Percentiles rank a stretch among this genome's conserved stretches.
These are phyloP conservation scores for Corapipo altera DNA, from an alignment of 2,113 vertebrate species.

Conservation along the genomic window DNA sequence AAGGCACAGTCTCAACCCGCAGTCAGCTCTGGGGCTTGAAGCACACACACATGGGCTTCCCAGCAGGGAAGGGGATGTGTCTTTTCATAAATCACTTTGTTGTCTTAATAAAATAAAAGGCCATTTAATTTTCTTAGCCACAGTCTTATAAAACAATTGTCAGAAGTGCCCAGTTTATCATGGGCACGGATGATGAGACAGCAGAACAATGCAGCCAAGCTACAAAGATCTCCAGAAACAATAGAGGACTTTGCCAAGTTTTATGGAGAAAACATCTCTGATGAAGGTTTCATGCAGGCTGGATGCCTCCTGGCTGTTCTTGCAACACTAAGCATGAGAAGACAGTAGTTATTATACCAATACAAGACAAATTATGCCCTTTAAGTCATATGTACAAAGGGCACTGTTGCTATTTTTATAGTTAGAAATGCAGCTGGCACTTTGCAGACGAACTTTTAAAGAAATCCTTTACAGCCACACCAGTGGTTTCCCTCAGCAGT, in stretches of 20 bases:
- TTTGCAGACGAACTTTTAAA: not conserved
- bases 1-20: not conserved
- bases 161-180: not conserved
- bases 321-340: not conserved
- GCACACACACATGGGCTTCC: not conserved
- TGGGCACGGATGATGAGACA: not conserved
- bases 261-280: not conserved
- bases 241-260: not conserved
- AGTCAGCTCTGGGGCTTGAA: not conserved
- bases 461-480: not conserved
- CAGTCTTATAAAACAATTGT: not conserved
- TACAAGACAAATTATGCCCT: not conserved
- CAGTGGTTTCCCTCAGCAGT: not conserved
- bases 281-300: not conserved
- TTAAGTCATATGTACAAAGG: not conserved
- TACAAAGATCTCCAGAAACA: constrained; percentile 18
- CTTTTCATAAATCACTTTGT: not conserved
- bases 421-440: not conserved
- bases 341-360: not conserved
- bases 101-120: constrained; percentile 21
- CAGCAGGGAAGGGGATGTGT: not conserved
- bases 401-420: not conserved
- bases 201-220: not conserved
- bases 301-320: not conserved
- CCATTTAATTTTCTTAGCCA: not conserved